phyloP scores from a whole-genome alignment of 2,113 vertebrate genomes.

The Pimephales promelas region DNA sequence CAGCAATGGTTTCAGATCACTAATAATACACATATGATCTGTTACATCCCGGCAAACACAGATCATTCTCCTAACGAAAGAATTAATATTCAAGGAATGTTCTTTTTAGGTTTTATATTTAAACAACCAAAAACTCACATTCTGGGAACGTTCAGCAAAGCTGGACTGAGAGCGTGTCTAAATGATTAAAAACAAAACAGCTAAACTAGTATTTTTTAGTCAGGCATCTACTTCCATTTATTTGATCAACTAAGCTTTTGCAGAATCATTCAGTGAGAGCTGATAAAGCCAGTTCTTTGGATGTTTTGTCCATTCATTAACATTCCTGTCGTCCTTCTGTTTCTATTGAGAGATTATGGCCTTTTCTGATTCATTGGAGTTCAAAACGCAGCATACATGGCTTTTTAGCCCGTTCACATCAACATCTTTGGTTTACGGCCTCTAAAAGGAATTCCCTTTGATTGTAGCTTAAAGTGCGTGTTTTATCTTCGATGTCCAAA shows the following conservation, averaged over 20 bases:
- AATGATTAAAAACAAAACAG: background rate
- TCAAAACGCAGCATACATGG: background rate
- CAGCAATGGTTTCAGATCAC: constrained; percentile 9
- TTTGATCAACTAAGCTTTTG: background rate
- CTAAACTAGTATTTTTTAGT: background rate
- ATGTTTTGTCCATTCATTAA: background rate
- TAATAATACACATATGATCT: background rate
- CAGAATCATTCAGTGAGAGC: background rate
- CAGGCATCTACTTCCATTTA: background rate
- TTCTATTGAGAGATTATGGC: background rate
- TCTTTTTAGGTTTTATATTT: background rate
- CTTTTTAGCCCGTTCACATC: background rate
- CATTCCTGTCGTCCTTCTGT: background rate
- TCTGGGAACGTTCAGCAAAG: background rate
- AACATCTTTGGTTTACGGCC: background rate
- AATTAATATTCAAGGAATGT: background rate
- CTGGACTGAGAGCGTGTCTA: background rate
- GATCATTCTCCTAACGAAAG: background rate
- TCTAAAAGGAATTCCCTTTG: background rate
- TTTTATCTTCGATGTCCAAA: background rate
- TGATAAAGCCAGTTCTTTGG: background rate
- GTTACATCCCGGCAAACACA: background rate
- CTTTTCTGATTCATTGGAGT: background rate
- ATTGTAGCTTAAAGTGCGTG: too few relatives aligned
- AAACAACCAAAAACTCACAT: background rate